phyloP scores from a whole-genome alignment of 2,888 invertebrate species.

The Philhelius pedissequus region DNA sequence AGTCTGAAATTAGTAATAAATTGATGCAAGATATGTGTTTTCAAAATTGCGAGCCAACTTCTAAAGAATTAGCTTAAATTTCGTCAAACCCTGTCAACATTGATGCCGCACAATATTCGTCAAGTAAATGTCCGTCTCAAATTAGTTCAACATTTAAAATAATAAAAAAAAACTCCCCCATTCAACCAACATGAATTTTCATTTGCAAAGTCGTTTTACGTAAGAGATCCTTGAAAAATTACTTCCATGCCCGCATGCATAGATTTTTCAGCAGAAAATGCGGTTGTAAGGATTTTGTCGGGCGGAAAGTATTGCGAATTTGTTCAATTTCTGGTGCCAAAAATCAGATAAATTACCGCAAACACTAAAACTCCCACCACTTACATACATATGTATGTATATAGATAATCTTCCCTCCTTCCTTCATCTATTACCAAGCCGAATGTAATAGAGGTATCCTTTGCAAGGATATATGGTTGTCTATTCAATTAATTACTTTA shows the following conservation, averaged over 20 bases:
- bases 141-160: conserved; percentile 3
- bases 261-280: conserved; percentile 61
- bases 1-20: too few relatives aligned
- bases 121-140: conserved; percentile 38
- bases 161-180: neutral
- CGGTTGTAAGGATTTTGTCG: conserved; percentile 40
- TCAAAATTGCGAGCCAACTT: too few relatives aligned
- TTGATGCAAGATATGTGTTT: too few relatives aligned
- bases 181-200: conserved; percentile 55
- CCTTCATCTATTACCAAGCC: conserved; percentile 6
- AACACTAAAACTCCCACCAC: conserved; percentile 41
- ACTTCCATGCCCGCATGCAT: conserved; percentile 60
- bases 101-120: neutral
- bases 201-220: conserved; percentile 31
- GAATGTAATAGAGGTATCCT: conserved; percentile 1
- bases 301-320: conserved; percentile 56
- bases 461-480: neutral
- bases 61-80: too few relatives aligned
- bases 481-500: conserved; percentile 62
- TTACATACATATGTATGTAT: neutral
- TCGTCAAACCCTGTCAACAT: neutral
- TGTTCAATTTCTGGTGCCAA: conserved; percentile 65
- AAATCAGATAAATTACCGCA: conserved; percentile 65
- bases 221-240: conserved; percentile 59
- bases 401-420: conserved; percentile 59